Percentiles rank a stretch among this genome's conserved stretches.
Conservation (phyloP, 2,113 vertebrate genomes). For the Fukomys damarensis region DNA sequence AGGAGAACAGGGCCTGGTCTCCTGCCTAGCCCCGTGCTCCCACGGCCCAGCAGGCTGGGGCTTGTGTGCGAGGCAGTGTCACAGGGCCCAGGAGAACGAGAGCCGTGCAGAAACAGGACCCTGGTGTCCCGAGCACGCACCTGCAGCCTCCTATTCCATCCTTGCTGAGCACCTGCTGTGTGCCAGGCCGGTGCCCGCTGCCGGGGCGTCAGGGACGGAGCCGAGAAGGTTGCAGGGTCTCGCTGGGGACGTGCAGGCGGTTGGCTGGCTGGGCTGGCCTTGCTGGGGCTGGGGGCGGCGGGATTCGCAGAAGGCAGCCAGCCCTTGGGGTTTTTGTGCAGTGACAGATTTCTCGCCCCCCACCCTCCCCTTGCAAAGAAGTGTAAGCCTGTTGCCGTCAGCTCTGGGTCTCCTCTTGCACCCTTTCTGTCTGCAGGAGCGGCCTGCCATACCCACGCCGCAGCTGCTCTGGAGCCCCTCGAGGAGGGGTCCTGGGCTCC, state of each 20-base stretch:
- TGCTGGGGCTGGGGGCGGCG: background rate
- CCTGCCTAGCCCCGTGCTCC: background rate
- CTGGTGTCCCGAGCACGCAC: fast-evolving
- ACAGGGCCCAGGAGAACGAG: background rate
- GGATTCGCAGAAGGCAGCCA: background rate
- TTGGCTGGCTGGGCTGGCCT: background rate
- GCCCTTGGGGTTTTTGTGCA: background rate
- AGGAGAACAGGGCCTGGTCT: background rate
- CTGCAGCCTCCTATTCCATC: fast-evolving
- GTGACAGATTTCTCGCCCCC: background rate
- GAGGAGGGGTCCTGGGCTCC: background rate
- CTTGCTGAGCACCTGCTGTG: background rate
- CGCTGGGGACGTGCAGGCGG: background rate
- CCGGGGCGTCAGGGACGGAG: background rate
- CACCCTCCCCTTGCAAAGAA: background rate
- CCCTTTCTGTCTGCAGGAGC: background rate
- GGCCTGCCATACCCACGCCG: background rate
- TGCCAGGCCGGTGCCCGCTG: background rate
- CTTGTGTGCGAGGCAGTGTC: background rate
- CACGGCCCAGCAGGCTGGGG: background rate
- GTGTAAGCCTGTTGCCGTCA: background rate
- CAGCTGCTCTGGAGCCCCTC: background rate
- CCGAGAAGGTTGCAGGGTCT: background rate
- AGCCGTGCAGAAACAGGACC: background rate
- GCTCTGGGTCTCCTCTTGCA: background rate